These are phyloP conservation scores for Drosophila insularis DNA, from an alignment of 1,140 invertebrate species.

Conservation along the genomic window DNA sequence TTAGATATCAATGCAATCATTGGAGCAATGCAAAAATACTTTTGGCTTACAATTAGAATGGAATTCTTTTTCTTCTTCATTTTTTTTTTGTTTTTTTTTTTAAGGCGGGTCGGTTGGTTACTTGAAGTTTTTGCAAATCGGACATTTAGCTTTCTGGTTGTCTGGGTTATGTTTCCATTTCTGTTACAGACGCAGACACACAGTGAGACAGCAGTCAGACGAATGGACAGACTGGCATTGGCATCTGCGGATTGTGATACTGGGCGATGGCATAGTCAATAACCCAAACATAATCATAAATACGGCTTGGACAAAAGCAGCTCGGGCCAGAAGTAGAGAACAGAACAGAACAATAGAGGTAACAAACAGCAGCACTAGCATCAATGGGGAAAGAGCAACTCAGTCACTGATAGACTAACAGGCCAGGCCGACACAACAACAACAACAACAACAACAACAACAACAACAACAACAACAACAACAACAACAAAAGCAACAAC, in stretches of 20 bases:
- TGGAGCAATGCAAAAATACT: constrained; percentile 11
- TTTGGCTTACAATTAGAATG: constrained; percentile 9
- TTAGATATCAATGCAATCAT: constrained; percentile 15
- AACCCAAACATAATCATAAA: constrained; percentile 36
- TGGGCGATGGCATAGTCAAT: constrained; percentile 22
- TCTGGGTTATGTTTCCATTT: constrained; percentile 7
- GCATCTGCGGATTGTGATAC: constrained; percentile 16
- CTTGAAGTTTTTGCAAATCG: neutral
- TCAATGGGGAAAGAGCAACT: constrained; percentile 8
- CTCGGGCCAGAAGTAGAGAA: constrained; percentile 5
- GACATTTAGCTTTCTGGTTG: constrained; percentile 15
- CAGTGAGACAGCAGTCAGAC: neutral
- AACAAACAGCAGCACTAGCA: constrained; percentile 22
- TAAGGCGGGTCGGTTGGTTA: neutral
- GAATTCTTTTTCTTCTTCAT: constrained; percentile 4
- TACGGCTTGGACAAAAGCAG: constrained; percentile 29
- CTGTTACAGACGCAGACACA: neutral
- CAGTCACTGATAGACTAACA: neutral
- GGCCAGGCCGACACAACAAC: constrained; percentile 30
- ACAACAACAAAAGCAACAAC: constrained; percentile 22
- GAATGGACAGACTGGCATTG: neutral
- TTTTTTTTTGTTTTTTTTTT: constrained; percentile 3
- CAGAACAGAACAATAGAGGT: constrained; percentile 20
- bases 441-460: constrained; percentile 7
- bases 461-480: constrained; percentile 26